phyloP scores from a whole-genome alignment of 2,888 invertebrate genomes.

The Polietes domitor region DNA sequence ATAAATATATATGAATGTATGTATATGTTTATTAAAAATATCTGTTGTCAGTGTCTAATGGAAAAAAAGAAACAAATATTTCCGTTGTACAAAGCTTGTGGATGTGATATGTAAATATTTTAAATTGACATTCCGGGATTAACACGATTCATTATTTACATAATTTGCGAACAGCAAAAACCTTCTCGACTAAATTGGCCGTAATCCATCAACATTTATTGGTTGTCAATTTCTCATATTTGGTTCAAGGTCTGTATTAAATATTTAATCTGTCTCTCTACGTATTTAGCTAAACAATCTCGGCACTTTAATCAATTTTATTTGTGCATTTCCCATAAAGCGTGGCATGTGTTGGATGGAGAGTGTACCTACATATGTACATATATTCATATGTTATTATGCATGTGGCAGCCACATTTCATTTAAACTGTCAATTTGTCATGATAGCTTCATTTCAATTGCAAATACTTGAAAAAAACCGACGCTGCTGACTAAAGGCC shows the following conservation, averaged over 20 bases:
- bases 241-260: conserved; percentile 57
- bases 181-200: conserved; percentile 1
- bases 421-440: conserved; percentile 61
- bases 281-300: conserved; percentile 51
- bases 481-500: background rate
- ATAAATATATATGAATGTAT: no score
- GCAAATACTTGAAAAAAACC: conserved; percentile 2
- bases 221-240: conserved; percentile 27
- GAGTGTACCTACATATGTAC: no score
- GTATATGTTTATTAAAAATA: background rate
- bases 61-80: conserved; percentile 1
- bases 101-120: background rate
- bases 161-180: conserved; percentile 10
- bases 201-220: conserved; percentile 18
- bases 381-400: background rate
- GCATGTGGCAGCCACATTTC: conserved; percentile 47
- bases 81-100: background rate
- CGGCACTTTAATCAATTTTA: conserved; percentile 45
- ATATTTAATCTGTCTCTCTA: conserved; percentile 52
- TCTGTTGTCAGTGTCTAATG: background rate
- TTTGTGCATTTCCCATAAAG: background rate
- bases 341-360: background rate
- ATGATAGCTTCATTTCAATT: conserved; percentile 53
- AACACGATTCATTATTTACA: conserved; percentile 19
- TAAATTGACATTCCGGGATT: conserved; percentile 24